Conservation (phyloP, 1,140 invertebrate genomes). For the Caenorhabditis brenneri region DNA sequence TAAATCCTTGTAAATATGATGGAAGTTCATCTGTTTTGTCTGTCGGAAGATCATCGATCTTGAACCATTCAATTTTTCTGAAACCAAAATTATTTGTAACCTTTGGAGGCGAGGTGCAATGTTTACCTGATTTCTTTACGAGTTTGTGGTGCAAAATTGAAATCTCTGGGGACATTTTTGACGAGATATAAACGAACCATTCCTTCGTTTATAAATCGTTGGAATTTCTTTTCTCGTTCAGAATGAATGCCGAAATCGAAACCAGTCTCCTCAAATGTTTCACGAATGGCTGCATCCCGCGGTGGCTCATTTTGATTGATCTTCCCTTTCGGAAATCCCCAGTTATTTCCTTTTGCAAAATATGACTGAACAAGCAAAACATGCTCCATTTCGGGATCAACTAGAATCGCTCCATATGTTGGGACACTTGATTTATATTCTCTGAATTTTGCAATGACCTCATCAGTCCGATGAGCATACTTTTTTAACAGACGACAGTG, state of each 20-base stretch:
- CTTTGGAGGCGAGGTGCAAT: not conserved
- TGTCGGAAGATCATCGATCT: conserved; percentile 16
- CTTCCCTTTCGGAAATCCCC: conserved; percentile 28
- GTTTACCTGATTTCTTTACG: conserved; percentile 20
- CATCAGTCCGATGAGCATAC: conserved; percentile 1
- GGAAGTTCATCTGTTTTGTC: conserved; percentile 7
- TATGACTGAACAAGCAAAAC: conserved; percentile 2
- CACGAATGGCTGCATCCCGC: conserved; percentile 7
- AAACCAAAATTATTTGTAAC: not conserved
- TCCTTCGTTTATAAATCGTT: conserved; percentile 4
- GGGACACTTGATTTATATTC: conserved; percentile 10
- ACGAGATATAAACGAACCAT: not conserved
- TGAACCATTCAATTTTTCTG: conserved; percentile 31
- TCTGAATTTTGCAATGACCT: not conserved
- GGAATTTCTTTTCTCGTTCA: not conserved
- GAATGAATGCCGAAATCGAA: not conserved
- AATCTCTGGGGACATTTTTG: conserved; percentile 25
- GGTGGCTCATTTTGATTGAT: conserved; percentile 13
- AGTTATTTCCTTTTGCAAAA: conserved; percentile 10
- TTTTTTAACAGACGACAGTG: not conserved
- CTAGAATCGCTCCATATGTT: conserved; percentile 1
- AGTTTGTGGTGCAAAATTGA: conserved; percentile 8
- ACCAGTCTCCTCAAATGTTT: conserved; percentile 13
- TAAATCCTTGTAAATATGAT: not conserved
- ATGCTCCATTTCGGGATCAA: not conserved